A percentile compares a stretch with the other conserved stretches of the same genome.
Evolutionary conservation across 2,113 vertebrate species (phyloP).

Genomic region (Peucedramus taeniatus): DNA sequence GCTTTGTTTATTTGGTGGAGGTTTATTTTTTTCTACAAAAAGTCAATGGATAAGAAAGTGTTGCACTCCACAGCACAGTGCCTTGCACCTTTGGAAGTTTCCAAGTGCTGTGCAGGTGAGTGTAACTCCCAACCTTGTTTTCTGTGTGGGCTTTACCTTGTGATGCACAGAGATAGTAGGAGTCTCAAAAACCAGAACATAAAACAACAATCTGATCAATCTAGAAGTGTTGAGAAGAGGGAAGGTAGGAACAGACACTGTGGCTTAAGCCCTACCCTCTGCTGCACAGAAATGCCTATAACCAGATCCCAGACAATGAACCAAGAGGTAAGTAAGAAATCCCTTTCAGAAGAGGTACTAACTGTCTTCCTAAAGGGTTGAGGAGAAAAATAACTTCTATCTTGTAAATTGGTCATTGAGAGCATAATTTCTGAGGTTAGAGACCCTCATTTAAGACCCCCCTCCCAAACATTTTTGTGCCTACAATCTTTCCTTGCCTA

Average conservation of each 20-base stretch:
- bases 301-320: not conserved
- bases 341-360: not conserved
- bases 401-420: not conserved
- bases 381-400: not conserved
- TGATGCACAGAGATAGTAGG: not conserved
- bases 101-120: not conserved
- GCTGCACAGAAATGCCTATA: not conserved
- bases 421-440: not conserved
- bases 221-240: not conserved
- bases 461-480: not conserved
- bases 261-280: not conserved
- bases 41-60: not conserved
- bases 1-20: not conserved
- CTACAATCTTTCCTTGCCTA: not conserved
- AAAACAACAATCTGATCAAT: not conserved
- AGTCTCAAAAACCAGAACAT: not conserved
- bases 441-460: not conserved
- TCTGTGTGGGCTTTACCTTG: not conserved
- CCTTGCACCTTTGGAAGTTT: not conserved
- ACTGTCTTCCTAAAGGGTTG: not conserved
- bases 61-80: not conserved
- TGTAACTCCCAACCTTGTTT: not conserved
- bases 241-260: not conserved
- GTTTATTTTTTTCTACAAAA: not conserved
- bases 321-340: not conserved